These are phyloP conservation scores for Formica exsecta DNA, from an alignment of 1,140 invertebrate species.

Conservation along the genomic window DNA sequence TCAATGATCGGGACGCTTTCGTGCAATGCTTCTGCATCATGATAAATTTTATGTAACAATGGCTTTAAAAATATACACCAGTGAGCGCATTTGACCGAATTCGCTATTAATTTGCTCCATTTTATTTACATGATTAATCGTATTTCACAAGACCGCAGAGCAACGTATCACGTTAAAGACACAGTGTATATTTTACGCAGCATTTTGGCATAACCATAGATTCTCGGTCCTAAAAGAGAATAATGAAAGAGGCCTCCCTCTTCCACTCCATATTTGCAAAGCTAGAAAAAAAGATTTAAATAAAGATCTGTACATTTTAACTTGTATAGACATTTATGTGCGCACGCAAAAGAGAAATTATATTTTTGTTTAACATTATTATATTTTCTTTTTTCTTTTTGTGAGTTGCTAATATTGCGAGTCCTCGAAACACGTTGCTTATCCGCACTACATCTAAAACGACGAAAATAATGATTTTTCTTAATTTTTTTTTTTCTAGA, in stretches of 20 bases:
- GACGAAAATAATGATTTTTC: no score
- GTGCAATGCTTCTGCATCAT: neutral
- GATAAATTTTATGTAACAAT: neutral
- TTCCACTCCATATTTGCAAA: neutral
- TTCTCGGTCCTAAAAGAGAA: neutral
- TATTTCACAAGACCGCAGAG: neutral
- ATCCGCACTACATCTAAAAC: no score
- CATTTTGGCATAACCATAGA: neutral
- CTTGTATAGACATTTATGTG: conserved; percentile 8
- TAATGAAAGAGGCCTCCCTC: neutral
- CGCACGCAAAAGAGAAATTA: neutral
- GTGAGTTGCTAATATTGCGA: no score
- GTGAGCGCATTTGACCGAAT: neutral
- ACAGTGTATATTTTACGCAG: neutral
- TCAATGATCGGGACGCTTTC: neutral
- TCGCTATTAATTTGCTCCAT: neutral
- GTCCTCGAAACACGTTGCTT: no score
- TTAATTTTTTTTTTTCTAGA: no score
- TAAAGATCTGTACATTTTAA: conserved; percentile 6
- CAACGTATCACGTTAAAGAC: neutral
- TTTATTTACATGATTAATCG: conserved; percentile 13
- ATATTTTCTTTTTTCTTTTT: neutral
- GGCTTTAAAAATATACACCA: neutral
- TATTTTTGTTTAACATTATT: neutral
- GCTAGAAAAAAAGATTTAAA: neutral